These are phyloP conservation scores for Hyppa rectilinea DNA, from an alignment of 2,888 invertebrate species.

Conservation along the genomic window DNA sequence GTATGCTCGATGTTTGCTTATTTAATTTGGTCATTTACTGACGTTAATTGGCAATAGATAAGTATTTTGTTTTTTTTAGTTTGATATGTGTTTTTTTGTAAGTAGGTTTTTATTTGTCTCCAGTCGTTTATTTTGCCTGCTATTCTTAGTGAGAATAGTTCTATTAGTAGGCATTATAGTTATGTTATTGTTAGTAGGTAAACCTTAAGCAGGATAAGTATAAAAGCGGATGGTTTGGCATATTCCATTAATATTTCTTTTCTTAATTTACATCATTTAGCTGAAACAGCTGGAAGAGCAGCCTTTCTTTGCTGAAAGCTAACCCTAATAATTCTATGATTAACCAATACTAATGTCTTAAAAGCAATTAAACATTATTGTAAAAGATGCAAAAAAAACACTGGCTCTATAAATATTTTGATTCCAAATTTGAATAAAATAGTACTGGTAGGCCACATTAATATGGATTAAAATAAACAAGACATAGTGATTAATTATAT, in stretches of 20 bases:
- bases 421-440: not conserved
- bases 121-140: too few relatives aligned
- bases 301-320: not conserved
- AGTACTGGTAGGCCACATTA: constrained; percentile 18
- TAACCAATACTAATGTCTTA: not conserved
- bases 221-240: too few relatives aligned
- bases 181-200: too few relatives aligned
- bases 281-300: not conserved
- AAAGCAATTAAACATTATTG: not conserved
- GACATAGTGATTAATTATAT: constrained; percentile 42
- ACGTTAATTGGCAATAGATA: not conserved
- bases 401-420: not conserved
- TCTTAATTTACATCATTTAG: too few relatives aligned
- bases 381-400: not conserved
- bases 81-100: too few relatives aligned
- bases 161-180: too few relatives aligned
- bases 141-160: too few relatives aligned
- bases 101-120: too few relatives aligned
- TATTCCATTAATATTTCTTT: not conserved
- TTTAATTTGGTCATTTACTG: not conserved
- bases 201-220: too few relatives aligned
- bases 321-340: not conserved
- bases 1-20: not conserved
- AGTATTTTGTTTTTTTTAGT: too few relatives aligned
- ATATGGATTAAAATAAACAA: constrained; percentile 39